Evolutionary conservation across 2,888 invertebrate genomes (phyloP), one percentile per base, ranked within the genome.

Genomic region (Embidobia sp.): DNA sequence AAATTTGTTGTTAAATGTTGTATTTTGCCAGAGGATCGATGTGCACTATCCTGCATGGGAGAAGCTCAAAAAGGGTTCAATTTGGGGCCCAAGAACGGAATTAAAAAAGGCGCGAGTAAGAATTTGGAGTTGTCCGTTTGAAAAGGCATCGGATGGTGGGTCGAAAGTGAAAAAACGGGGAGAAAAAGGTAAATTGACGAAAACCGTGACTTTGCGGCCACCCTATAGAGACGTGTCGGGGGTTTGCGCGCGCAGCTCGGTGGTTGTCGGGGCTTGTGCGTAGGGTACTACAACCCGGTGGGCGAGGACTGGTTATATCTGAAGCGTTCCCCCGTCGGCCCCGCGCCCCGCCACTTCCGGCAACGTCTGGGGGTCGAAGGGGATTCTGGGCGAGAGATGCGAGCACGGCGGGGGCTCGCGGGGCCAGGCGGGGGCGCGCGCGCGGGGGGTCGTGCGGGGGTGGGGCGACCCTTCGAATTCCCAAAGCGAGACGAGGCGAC

Each of bases 401-500:
- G 57, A 40, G 26, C 11, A 33, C 37, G 37, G 15, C 26, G 49
- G 40, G 19, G 46, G 31, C 4, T 11, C 10, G 35, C 13, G n/a
- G 26, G 33, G 59, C 33, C n/a, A n/a, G 33, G 42, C 18, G 55
- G 16, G 26, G 33, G 16, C 15, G 10, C 3, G n/a, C n/a, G 64
- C 15, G 7, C 22, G 51, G 73, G 42, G 3, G n/a, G 22, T n/a
- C 42, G 18, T 1, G 73, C 29, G 16, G 46, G 64, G 78, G 55
- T 73, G 64, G 73, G 61, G 77, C 78, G 79, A 82, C 83, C 83
- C 83, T 83, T 83, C 78, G 81, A 81, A 87, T 86, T 84, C 86
- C 85, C 85, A 85, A 87, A 85, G 87, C 85, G 80, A 74, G 81
- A 80, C 81, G 81, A 79, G 76, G 80, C 81, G 81, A 80, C 81